Percentiles rank a stretch among this genome's conserved stretches.
Evolutionary conservation across 2,888 invertebrate genomes (phyloP).

Genomic region (Tiliacea citrago): DNA sequence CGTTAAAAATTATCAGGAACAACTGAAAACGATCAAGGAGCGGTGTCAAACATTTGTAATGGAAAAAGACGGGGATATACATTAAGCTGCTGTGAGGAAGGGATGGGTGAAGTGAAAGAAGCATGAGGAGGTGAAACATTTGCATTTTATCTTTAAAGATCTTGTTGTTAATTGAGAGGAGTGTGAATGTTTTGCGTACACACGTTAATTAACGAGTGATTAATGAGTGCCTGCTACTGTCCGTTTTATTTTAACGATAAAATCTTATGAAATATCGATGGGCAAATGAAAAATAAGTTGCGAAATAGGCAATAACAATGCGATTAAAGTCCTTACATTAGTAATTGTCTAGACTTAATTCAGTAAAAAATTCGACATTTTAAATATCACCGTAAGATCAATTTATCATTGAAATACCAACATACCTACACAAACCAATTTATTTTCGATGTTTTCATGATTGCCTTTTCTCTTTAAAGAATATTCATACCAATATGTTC

Average conservation of each 20-base stretch:
- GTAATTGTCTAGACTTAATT: constrained; percentile 13
- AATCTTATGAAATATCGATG: constrained; percentile 68
- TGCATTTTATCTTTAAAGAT: constrained; percentile 84
- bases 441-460: constrained; percentile 35
- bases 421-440: constrained; percentile 23
- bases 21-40: constrained; percentile 49
- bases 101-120: constrained; percentile 72
- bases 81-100: constrained; percentile 59
- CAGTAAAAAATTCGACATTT: constrained; percentile 11
- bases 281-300: constrained; percentile 16
- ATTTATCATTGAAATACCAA: constrained; percentile 34
- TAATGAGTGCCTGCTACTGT: constrained; percentile 81
- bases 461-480: constrained; percentile 20
- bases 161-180: constrained; percentile 84
- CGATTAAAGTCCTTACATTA: constrained; percentile 13
- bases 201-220: constrained; percentile 86
- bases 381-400: constrained; percentile 42
- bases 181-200: constrained; percentile 79
- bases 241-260: constrained; percentile 74
- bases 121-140: constrained; percentile 75
- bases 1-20: constrained; percentile 43
- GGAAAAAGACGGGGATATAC: constrained; percentile 64
- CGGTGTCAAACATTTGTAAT: constrained; percentile 37
- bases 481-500: not conserved
- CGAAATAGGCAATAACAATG: constrained; percentile 28